Evolutionary conservation across 1,140 invertebrate genomes (phyloP).

Genomic region (Saccostrea glomerata): DNA sequence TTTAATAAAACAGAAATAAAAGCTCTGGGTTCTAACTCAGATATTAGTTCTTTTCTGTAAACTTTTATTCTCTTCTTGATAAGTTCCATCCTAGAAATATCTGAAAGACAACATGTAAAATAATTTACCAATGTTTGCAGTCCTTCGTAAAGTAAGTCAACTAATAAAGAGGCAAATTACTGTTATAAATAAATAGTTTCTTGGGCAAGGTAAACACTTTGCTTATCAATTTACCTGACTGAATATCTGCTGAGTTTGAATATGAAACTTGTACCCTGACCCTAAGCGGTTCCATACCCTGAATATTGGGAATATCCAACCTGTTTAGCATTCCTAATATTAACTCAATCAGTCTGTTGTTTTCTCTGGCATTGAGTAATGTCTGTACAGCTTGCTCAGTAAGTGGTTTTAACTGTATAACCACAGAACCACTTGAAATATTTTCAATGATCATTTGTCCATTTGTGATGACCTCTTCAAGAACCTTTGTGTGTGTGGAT

Average conservation of each 20-base stretch:
- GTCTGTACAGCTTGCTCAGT: not conserved
- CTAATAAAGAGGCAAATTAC: too few species aligned
- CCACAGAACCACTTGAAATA: not conserved
- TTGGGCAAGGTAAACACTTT: too few species aligned
- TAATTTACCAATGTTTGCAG: too few species aligned
- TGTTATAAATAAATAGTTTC: too few species aligned
- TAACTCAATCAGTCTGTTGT: not conserved
- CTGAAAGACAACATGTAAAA: not conserved
- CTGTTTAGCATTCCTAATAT: not conserved
- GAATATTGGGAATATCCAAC: not conserved
- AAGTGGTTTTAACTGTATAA: not conserved
- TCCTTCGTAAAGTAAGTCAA: too few species aligned
- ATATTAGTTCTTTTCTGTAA: not conserved
- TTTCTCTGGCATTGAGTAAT: not conserved
- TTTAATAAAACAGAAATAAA: not conserved
- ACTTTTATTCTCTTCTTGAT: not conserved
- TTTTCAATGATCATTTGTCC: not conserved
- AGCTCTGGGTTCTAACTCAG: not conserved
- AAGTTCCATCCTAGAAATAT: not conserved
- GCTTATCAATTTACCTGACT: not conserved
- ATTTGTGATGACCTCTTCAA: not conserved
- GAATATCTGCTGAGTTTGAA: too few species aligned
- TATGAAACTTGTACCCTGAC: not conserved
- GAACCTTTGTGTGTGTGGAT: not conserved
- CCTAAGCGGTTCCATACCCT: not conserved